Evolutionary conservation across 2,888 invertebrate genomes (phyloP).

Genomic region (Drymonia ruficornis): DNA sequence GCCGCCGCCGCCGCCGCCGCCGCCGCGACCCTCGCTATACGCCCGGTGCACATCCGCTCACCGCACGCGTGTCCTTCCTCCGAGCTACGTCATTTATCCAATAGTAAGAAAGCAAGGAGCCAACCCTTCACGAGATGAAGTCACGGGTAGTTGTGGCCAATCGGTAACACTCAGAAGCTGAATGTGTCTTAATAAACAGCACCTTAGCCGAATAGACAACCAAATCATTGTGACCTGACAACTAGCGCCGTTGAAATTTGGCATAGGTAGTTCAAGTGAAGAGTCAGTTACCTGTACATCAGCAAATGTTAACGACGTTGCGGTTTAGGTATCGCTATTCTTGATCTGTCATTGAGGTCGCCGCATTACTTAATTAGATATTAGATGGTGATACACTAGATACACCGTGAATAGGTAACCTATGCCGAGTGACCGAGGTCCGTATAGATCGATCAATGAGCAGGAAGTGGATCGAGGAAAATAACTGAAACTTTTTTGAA

Average conservation of each 20-base stretch:
- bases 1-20: slow-evolving; percentile 10
- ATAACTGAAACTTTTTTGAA: background rate
- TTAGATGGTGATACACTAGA: too few species aligned
- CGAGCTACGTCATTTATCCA: background rate
- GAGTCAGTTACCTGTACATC: too few species aligned
- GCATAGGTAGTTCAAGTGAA: too few species aligned
- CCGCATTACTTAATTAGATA: too few species aligned
- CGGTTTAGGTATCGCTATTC: too few species aligned
- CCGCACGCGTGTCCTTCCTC: slow-evolving; percentile 2
- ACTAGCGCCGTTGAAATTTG: too few species aligned
- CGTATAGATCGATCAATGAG: too few species aligned
- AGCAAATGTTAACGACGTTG: too few species aligned
- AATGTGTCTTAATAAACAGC: background rate
- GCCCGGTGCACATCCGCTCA: slow-evolving; percentile 5
- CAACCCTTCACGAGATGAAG: background rate
- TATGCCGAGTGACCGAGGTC: too few species aligned
- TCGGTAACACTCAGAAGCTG: background rate
- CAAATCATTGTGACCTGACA: too few species aligned
- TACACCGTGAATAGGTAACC: too few species aligned
- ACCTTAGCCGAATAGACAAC: background rate
- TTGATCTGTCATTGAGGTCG: too few species aligned
- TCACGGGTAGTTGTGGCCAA: background rate
- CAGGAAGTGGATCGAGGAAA: background rate
- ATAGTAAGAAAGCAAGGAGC: background rate
- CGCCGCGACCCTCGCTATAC: slow-evolving; percentile 9